These are phyloP conservation scores for Eutrigla gurnardus DNA, from an alignment of 2,797 vertebrate species.

Conservation along the genomic window DNA sequence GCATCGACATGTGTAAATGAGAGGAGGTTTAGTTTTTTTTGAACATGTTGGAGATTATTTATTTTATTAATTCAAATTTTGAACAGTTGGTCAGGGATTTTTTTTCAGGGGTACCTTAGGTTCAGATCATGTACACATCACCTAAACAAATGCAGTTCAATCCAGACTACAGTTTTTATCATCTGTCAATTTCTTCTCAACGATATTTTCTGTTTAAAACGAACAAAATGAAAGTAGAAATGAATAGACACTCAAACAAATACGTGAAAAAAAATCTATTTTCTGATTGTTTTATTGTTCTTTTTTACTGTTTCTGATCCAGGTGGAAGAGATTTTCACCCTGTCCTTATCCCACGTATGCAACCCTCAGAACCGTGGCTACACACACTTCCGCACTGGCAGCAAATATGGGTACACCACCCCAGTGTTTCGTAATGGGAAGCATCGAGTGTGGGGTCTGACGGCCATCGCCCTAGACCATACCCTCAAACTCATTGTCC, in stretches of 20 bases:
- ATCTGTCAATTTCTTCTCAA: neutral
- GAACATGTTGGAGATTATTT: neutral
- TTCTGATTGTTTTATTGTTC: neutral
- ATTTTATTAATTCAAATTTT: neutral
- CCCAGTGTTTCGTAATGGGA: constrained; percentile 90
- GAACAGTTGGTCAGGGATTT: neutral
- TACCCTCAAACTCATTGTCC: constrained; percentile 83
- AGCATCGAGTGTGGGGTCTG: constrained; percentile 92
- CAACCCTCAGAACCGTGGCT: constrained; percentile 86
- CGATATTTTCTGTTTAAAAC: neutral
- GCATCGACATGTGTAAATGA: neutral
- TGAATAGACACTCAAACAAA: neutral
- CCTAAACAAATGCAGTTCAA: neutral
- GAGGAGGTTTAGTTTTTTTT: constrained; percentile 1
- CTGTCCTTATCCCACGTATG: constrained; percentile 88
- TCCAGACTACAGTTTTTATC: neutral
- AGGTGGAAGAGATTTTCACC: constrained; percentile 93
- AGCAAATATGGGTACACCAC: constrained; percentile 87
- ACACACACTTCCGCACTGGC: constrained; percentile 88
- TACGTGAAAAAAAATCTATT: neutral
- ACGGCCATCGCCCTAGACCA: constrained; percentile 88
- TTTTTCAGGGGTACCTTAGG: too few relatives aligned
- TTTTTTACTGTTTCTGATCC: constrained; percentile 15
- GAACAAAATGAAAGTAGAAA: neutral
- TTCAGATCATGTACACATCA: neutral